Percentiles rank a stretch among this genome's conserved stretches.
phyloP scores from a whole-genome alignment of 2,113 vertebrate species.

The Sturnira hondurensis region DNA sequence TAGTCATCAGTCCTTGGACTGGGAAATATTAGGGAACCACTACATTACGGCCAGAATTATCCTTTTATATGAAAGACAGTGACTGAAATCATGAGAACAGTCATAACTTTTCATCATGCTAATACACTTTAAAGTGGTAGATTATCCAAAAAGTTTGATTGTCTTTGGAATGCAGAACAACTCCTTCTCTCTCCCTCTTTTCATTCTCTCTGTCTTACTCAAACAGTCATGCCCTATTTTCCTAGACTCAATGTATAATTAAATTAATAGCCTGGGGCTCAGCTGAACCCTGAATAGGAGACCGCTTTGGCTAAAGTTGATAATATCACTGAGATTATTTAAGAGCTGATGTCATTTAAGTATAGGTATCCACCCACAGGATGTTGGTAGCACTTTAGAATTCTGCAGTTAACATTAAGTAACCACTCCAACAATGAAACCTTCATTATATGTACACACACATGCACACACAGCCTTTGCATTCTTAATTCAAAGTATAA shows the following conservation, averaged over 20 bases:
- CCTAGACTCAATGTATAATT: neutral
- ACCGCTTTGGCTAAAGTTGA: neutral
- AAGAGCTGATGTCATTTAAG: neutral
- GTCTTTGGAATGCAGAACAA: constrained; percentile 5
- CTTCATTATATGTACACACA: neutral
- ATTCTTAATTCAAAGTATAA: constrained; percentile 12
- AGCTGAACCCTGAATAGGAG: neutral
- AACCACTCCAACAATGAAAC: neutral
- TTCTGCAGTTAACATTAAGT: neutral
- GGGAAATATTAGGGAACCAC: neutral
- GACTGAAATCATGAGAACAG: neutral
- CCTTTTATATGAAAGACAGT: neutral
- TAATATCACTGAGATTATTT: constrained; percentile 36
- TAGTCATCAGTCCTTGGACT: neutral
- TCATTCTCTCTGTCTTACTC: neutral
- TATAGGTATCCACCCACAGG: neutral
- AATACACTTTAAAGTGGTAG: neutral
- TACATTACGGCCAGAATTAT: neutral
- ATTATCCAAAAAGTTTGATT: neutral
- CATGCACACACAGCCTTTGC: neutral
- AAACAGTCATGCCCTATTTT: neutral
- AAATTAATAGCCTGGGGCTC: neutral
- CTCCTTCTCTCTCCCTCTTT: neutral
- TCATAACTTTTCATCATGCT: neutral
- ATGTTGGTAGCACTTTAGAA: neutral